Base-by-base conservation (phyloP, 23 tunicate genomes). In the Clavelina lepadiformis region DNA sequence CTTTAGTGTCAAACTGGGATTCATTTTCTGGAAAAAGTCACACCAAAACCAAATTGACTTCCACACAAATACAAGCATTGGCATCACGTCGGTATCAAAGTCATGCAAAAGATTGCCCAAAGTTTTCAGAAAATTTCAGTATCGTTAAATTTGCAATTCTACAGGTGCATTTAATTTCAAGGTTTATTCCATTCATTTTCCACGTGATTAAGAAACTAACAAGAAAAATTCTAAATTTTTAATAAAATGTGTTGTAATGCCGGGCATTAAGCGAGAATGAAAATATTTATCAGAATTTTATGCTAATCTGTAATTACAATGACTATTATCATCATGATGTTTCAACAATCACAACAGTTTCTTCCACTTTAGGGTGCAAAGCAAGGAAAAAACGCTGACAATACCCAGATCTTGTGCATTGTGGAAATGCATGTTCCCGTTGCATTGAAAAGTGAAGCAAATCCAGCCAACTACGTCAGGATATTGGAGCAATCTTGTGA, bases 81-180 rank as follows among this genome's bases (percentile, higher is more conserved):
- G 38, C 36, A 1, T 47, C 50, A 28, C 15, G 5, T 2, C 37
- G 33, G 32, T 72, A 22, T 46, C 1, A 29, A 3, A 38, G 41
- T 41, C 58, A 30, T 33, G 31, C n/a, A 41, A 26, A 30, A 25
- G 64, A 68, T 22, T 83, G 91, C 68, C 91, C 82, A 2, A 35
- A 30, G 2, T 83, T 83, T 51, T 33, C 55, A n/a, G 55, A 61
- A 13, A 21, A 74, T 57, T 83, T 32, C 38, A 45, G 68, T 35
- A 72, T 83, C 1, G 82, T 28, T 0, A 83, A 83, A 61, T 83
- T 74, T 74, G 65, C 58, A 6, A 32, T 83, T 31, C 22, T 83
- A 15, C 41, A 55, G 58, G 79, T 59, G 27, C 60, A 44, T 46
- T 34, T 22, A 41, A 8, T 41, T 41, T 41, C 15, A 41, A 41